phyloP scores from a whole-genome alignment of 2,113 vertebrate species.

The Istiophorus platypterus region DNA sequence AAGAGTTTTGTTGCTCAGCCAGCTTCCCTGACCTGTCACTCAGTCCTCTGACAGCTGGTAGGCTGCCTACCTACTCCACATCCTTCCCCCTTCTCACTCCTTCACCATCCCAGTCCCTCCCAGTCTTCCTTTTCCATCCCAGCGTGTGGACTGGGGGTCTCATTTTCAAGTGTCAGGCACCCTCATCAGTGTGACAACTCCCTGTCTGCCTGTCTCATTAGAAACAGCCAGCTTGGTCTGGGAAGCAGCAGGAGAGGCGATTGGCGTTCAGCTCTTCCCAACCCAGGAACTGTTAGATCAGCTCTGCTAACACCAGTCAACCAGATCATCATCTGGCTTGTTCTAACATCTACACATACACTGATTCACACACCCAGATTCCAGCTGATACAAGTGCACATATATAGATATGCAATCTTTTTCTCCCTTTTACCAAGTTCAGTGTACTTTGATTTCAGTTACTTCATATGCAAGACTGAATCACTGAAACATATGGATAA shows the following conservation, averaged over 20 bases:
- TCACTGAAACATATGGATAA: neutral
- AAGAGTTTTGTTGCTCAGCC: constrained; percentile 73
- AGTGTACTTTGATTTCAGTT: neutral
- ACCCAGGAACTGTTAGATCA: constrained; percentile 71
- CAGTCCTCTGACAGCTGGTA: constrained; percentile 80
- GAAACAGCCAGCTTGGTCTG: constrained; percentile 83
- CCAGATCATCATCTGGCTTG: constrained; percentile 71
- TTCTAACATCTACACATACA: constrained; percentile 69
- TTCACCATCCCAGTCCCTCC: constrained; percentile 62
- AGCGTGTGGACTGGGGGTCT: constrained; percentile 78
- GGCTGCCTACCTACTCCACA: constrained; percentile 42
- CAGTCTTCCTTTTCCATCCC: constrained; percentile 63
- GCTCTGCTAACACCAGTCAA: constrained; percentile 79
- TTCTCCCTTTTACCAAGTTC: neutral
- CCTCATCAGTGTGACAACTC: constrained; percentile 83
- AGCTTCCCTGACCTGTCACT: constrained; percentile 83
- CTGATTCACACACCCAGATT: constrained; percentile 33
- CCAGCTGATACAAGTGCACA: constrained; percentile 20
- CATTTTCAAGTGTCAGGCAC: constrained; percentile 86
- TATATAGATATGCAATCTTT: neutral
- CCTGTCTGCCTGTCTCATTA: constrained; percentile 87
- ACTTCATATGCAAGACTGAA: neutral
- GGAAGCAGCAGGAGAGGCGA: constrained; percentile 69
- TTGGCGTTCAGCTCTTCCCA: constrained; percentile 58
- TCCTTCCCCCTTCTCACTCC: constrained; percentile 43